Evolutionary conservation across 2,113 vertebrate species (phyloP).

Genomic region (Lanius ludovicianus): DNA sequence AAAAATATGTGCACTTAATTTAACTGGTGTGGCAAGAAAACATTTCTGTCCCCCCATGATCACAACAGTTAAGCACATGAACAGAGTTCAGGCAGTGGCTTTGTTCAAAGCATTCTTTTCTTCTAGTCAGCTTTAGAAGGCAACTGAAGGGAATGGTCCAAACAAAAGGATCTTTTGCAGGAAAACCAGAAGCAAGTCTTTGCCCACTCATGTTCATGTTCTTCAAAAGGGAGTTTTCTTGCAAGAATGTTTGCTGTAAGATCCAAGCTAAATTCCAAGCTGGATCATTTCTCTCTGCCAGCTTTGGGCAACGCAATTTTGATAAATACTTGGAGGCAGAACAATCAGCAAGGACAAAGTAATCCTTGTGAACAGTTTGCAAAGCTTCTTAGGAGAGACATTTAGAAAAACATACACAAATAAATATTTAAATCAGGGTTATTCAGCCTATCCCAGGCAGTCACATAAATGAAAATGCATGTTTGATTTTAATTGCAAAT

Average conservation of each 20-base stretch:
- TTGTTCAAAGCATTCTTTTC: conserved; percentile 48
- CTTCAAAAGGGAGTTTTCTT: not conserved
- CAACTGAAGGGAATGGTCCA: not conserved
- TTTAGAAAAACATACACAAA: not conserved
- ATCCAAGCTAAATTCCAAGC: conserved; percentile 46
- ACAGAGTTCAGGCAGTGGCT: not conserved
- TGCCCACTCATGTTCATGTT: not conserved
- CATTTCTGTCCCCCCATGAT: not conserved
- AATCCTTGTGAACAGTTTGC: not conserved
- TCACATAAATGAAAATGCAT: not conserved
- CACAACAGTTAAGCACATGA: not conserved
- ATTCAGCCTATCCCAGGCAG: not conserved
- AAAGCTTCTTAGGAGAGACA: conserved; percentile 5
- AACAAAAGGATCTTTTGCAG: conserved; percentile 42
- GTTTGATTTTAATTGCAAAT: conserved; percentile 19
- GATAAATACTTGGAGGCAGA: conserved; percentile 7
- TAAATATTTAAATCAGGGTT: conserved; percentile 31
- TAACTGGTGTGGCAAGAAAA: not conserved
- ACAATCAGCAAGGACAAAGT: conserved; percentile 29
- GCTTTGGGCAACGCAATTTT: conserved; percentile 8
- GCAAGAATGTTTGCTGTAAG: conserved; percentile 6
- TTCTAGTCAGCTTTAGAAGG: not conserved
- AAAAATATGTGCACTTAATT: not conserved
- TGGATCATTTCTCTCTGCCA: conserved; percentile 11
- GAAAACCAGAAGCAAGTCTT: conserved; percentile 6